Evolutionary conservation across 2,113 vertebrate species (phyloP).

Genomic region (Carassius auratus): DNA sequence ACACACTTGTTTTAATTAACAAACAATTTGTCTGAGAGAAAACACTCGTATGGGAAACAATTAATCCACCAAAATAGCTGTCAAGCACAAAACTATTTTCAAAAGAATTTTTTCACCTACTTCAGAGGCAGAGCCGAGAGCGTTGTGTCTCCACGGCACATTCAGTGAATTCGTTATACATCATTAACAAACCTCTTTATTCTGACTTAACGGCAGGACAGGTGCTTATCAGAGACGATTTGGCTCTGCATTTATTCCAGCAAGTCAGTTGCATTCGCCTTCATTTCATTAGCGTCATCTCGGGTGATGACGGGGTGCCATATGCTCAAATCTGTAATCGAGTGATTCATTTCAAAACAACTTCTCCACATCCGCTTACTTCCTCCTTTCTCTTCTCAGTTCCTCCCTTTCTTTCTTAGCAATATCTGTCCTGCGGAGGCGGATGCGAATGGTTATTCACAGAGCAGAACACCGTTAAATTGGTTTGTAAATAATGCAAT

Average conservation of each 20-base stretch:
- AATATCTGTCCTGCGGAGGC: slow-evolving; percentile 53
- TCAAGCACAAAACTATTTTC: slow-evolving; percentile 45
- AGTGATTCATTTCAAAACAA: neutral
- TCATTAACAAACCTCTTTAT: slow-evolving; percentile 13
- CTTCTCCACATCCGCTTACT: slow-evolving; percentile 29
- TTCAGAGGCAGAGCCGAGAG: slow-evolving; percentile 7
- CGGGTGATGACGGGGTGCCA: slow-evolving; percentile 7
- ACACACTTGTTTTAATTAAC: slow-evolving; percentile 58
- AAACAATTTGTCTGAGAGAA: slow-evolving; percentile 56
- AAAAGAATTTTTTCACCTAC: slow-evolving; percentile 46
- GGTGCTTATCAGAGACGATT: slow-evolving; percentile 17
- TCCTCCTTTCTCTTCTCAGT: slow-evolving; percentile 25
- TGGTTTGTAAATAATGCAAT: slow-evolving; percentile 77
- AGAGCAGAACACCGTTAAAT: slow-evolving; percentile 66
- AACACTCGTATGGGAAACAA: slow-evolving; percentile 57
- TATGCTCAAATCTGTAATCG: slow-evolving; percentile 14
- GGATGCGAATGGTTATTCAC: slow-evolving; percentile 32
- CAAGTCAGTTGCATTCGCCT: neutral
- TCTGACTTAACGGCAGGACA: slow-evolving; percentile 9
- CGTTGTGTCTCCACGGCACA: neutral
- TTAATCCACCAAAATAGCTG: slow-evolving; percentile 55
- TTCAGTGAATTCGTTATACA: slow-evolving; percentile 7
- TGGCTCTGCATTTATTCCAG: neutral
- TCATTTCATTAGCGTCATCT: slow-evolving; percentile 8
- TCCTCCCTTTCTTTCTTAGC: slow-evolving; percentile 53